A percentile compares a stretch with the other conserved stretches of the same genome.
Evolutionary conservation across 2,888 invertebrate species (phyloP).

Genomic region (Danaus chrysippus): DNA sequence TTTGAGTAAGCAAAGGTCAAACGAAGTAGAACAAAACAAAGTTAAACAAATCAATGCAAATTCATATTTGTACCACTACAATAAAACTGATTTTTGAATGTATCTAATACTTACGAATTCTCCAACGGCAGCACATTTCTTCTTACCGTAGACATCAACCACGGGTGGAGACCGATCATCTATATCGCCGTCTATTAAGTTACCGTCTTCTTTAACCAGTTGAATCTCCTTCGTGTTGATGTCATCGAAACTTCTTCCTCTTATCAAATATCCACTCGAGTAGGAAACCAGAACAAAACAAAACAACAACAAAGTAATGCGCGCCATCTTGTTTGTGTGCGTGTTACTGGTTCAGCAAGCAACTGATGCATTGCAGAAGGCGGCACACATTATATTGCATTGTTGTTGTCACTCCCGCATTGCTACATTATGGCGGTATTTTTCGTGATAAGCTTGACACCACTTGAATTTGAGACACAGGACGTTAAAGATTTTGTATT

Average conservation of each 20-base stretch:
- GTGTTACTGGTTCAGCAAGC: slow-evolving; percentile 20
- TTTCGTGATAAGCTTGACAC: not conserved
- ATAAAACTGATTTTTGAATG: no score
- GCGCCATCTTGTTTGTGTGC: slow-evolving; percentile 38
- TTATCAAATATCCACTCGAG: slow-evolving; percentile 44
- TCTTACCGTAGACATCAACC: slow-evolving; percentile 12
- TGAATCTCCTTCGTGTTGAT: slow-evolving; percentile 31
- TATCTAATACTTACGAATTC: slow-evolving; percentile 50
- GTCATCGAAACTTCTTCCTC: slow-evolving; percentile 30
- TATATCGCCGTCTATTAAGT: slow-evolving; percentile 1
- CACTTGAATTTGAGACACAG: not conserved
- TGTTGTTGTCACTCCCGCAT: not conserved
- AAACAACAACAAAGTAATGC: slow-evolving; percentile 34
- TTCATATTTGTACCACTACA: no score
- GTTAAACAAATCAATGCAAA: not conserved
- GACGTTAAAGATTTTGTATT: not conserved
- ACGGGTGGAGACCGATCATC: slow-evolving; percentile 13
- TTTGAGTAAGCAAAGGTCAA: not conserved
- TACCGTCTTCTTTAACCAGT: slow-evolving; percentile 27
- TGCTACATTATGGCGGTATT: not conserved
- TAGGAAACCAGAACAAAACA: slow-evolving; percentile 35
- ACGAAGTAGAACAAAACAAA: not conserved
- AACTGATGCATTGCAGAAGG: slow-evolving; percentile 19
- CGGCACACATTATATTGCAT: slow-evolving; percentile 1
- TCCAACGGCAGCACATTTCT: slow-evolving; percentile 52